Evolutionary conservation across 2,888 invertebrate species (phyloP).

Genomic region (Magallana nippona): DNA sequence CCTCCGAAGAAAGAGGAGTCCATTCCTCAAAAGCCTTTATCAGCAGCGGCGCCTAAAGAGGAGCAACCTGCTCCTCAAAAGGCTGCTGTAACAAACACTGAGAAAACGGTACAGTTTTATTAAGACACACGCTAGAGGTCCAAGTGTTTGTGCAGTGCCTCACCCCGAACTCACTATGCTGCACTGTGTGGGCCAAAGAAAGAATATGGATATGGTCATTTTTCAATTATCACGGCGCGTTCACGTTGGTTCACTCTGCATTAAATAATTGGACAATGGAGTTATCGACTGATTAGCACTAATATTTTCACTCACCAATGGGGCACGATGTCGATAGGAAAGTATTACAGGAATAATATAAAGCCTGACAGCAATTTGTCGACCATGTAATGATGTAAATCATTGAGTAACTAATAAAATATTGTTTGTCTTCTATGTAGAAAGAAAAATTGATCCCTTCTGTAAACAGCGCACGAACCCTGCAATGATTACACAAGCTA

Average conservation of each 20-base stretch:
- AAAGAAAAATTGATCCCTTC: no score
- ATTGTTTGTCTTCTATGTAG: no score
- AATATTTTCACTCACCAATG: neutral
- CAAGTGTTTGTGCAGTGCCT: neutral
- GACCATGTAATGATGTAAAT: no score
- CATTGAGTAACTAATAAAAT: no score
- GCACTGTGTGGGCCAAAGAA: neutral
- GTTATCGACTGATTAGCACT: constrained; percentile 10
- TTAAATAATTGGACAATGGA: neutral
- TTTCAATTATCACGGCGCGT: no score
- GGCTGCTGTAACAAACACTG: neutral
- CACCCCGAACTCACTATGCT: neutral
- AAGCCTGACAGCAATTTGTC: neutral
- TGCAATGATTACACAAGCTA: no score
- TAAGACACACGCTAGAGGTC: neutral
- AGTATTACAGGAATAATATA: neutral
- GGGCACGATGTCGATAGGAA: neutral
- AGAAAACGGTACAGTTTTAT: neutral
- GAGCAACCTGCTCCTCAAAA: neutral
- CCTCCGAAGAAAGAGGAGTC: neutral
- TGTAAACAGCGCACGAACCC: no score
- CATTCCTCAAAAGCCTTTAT: neutral
- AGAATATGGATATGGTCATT: neutral
- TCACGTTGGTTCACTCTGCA: neutral
- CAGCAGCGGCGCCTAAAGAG: no score